Base-by-base conservation (phyloP, 53 echinoderm and acorn worm species). In the Stichopus horrens region DNA sequence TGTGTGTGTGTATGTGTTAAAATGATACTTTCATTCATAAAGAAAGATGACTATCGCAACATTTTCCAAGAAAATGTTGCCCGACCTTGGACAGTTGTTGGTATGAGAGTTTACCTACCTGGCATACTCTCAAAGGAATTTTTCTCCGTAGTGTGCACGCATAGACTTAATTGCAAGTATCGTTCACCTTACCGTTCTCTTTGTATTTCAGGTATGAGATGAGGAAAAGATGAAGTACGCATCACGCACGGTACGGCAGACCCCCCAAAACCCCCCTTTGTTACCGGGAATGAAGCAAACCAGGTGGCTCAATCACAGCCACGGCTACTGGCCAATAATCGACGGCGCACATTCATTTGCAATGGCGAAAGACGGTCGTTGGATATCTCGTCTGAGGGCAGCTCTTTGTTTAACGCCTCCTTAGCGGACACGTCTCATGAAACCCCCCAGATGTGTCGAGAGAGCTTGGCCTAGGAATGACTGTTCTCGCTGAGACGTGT, bases 371-470 rank as follows among this genome's bases (percentile, higher is more conserved):
- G 81, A 22, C 58, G 19, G 81, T 7, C 81, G 21, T 81, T 58
- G 20, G 58, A 57, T 56, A 21, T 57, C 57, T 81, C 19, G 81
- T 57, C 21, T 20, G n/a, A 52, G 81, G 57, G 57, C 58, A 22
- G 57, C 58, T 81, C 81, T 81, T 81, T 81, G 81, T 81, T 81
- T 81, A 81, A 22, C 81, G 81, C 81, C 81, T 81, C 81, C 81
- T 21, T 21, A 71, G 71, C 6, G 71, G 71, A 7, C 7, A 71
- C 14, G n/a, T 71, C 71, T 71, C 14, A 7, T n/a, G 6, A 18
- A 71, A 20, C 71, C 71, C 71, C 71, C 71, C 71, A 71, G 71
- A 71, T 71, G 71, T 71, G 71, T 20, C 7, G 16, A 7, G n/a
- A 71, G 19, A 71, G 16, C 7, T 19, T 21, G n/a, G 71, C 71